Evolutionary conservation across 2,888 invertebrate species (phyloP).

Genomic region (Sceliomorpha sp.): DNA sequence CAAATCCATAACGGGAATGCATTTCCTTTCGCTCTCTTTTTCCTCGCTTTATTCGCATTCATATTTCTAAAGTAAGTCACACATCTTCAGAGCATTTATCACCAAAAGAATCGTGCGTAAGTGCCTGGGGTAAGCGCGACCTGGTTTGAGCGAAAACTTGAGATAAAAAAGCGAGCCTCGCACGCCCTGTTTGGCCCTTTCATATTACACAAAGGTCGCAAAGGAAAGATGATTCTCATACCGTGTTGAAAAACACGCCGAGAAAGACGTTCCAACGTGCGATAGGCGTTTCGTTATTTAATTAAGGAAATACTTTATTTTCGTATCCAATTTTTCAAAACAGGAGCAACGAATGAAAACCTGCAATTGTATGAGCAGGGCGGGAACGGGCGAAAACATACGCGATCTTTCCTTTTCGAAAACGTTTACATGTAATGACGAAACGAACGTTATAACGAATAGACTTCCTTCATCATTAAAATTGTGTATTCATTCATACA

Average conservation of each 20-base stretch:
- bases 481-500: slow-evolving; percentile 53
- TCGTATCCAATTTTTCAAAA: slow-evolving; percentile 18
- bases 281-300: no score
- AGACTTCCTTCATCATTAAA: slow-evolving; percentile 40
- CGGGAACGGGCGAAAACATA: no score
- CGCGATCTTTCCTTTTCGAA: slow-evolving; percentile 28
- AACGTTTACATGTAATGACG: slow-evolving; percentile 12
- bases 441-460: slow-evolving; percentile 4
- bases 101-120: slow-evolving; percentile 36
- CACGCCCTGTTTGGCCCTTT: slow-evolving; percentile 38
- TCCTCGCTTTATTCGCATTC: slow-evolving; percentile 21
- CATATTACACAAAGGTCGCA: slow-evolving; percentile 32
- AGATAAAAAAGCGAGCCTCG: slow-evolving; percentile 34
- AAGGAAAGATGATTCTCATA: slow-evolving; percentile 29
- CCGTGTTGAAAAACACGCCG: not conserved
- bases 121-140: slow-evolving; percentile 29
- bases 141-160: slow-evolving; percentile 25
- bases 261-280: no score
- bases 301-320: no score
- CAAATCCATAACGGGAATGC: slow-evolving; percentile 5
- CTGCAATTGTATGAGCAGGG: no score
- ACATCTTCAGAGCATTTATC: slow-evolving; percentile 25
- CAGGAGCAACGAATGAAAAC: slow-evolving; percentile 18
- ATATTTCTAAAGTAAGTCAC: slow-evolving; percentile 31
- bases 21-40: slow-evolving; percentile 27